Percentiles rank a stretch among this genome's conserved stretches.
Evolutionary conservation across 2,888 invertebrate species (phyloP).

Genomic region (Acrobasis consociella): DNA sequence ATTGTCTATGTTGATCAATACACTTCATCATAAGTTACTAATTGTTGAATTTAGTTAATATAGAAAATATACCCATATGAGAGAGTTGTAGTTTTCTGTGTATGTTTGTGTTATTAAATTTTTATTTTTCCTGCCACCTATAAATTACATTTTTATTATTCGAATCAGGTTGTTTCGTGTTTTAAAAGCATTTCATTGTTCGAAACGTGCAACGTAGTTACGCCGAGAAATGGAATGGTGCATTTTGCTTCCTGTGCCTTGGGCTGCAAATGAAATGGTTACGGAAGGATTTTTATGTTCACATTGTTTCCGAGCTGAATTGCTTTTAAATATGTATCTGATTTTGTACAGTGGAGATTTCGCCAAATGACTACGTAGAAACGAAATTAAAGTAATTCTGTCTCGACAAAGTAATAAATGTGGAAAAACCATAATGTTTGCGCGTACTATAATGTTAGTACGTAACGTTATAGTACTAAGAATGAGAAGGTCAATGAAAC

Average conservation of each 20-base stretch:
- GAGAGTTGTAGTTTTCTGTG: background rate
- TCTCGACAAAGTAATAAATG: background rate
- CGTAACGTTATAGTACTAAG: too few species aligned
- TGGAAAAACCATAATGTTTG: too few species aligned
- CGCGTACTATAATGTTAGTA: too few species aligned
- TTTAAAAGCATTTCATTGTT: conserved; percentile 81
- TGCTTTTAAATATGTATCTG: conserved; percentile 38
- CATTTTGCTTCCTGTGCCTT: conserved; percentile 73
- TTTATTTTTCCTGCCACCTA: conserved; percentile 11
- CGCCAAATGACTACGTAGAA: conserved; percentile 1
- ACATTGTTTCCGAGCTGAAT: conserved; percentile 48
- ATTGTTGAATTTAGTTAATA: background rate
- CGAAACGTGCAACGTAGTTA: conserved; percentile 70
- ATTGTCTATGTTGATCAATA: too few species aligned
- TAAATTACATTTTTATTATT: conserved; percentile 63
- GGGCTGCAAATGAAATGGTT: conserved; percentile 72
- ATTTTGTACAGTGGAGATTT: conserved; percentile 14
- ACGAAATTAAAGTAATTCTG: background rate
- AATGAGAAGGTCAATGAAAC: too few species aligned
- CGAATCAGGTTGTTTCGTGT: conserved; percentile 70
- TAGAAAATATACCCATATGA: background rate
- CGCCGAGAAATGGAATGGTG: conserved; percentile 73
- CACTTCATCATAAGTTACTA: too few species aligned
- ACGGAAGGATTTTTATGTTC: conserved; percentile 59
- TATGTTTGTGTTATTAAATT: background rate